These are phyloP conservation scores for Pelobates fuscus DNA, from an alignment of 2,113 vertebrate species.

Conservation along the genomic window DNA sequence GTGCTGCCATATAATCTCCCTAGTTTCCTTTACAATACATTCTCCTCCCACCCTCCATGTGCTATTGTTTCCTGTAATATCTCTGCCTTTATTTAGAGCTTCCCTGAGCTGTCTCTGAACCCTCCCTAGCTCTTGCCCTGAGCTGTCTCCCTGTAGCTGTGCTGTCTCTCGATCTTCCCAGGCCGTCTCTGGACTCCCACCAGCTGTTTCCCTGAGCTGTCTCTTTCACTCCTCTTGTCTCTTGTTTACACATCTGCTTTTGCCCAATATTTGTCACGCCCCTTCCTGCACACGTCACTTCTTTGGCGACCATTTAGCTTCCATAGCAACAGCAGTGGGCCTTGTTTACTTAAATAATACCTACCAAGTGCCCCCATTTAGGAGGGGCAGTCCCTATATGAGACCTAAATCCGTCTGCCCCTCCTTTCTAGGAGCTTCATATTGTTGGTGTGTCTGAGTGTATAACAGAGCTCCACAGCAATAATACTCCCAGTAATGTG, in stretches of 20 bases:
- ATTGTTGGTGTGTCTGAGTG: too few species aligned
- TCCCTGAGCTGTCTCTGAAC: neutral
- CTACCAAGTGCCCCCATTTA: too few species aligned
- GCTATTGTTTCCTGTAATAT: too few species aligned
- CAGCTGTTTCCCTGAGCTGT: neutral
- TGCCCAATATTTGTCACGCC: neutral
- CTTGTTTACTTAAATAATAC: neutral
- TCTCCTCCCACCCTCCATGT: too few species aligned
- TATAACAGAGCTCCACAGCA: too few species aligned
- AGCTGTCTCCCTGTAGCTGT: neutral
- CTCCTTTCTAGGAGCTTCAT: too few species aligned
- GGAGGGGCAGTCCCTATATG: too few species aligned
- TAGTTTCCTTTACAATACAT: too few species aligned
- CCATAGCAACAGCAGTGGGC: conserved; percentile 17
- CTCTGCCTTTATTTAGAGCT: too few species aligned
- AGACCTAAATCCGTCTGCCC: too few species aligned
- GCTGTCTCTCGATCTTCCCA: neutral
- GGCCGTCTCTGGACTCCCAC: neutral
- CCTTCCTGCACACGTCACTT: neutral
- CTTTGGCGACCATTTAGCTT: neutral
- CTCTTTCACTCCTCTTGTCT: neutral
- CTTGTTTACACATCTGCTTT: neutral
- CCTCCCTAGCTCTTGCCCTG: neutral
- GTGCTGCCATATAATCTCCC: too few species aligned
- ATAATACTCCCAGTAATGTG: too few species aligned